These are phyloP conservation scores for Galemys pyrenaicus DNA, from an alignment of 2,113 vertebrate species.

Conservation along the genomic window DNA sequence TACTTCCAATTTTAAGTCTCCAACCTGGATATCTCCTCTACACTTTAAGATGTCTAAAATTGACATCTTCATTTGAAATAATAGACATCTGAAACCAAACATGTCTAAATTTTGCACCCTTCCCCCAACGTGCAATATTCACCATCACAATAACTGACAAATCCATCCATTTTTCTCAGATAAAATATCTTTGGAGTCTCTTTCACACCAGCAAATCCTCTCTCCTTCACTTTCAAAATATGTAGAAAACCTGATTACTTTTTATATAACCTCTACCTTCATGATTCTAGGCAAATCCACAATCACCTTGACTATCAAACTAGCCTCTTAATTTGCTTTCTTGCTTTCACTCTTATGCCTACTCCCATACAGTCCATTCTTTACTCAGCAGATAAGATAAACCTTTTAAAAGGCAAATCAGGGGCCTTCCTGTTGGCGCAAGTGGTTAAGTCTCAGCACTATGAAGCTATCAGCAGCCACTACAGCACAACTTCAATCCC, in stretches of 20 bases:
- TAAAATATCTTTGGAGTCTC: not conserved
- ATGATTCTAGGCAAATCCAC: not conserved
- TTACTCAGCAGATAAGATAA: not conserved
- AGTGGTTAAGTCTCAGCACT: too few species aligned
- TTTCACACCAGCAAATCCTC: not conserved
- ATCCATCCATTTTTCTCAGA: not conserved
- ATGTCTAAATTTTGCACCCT: not conserved
- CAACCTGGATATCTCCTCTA: not conserved
- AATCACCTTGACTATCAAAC: not conserved
- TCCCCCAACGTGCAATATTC: not conserved
- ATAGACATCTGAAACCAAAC: not conserved
- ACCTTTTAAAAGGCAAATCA: not conserved
- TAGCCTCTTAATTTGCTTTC: not conserved
- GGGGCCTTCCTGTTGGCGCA: too few species aligned
- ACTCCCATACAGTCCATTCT: not conserved
- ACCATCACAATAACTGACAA: not conserved
- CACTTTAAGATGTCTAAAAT: not conserved
- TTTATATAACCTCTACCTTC: not conserved
- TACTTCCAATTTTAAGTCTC: not conserved
- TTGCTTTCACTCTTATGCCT: not conserved
- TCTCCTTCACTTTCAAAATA: not conserved
- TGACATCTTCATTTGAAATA: not conserved
- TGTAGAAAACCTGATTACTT: not conserved
- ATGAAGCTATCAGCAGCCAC: too few species aligned
- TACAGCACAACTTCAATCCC: too few species aligned